phyloP scores from a whole-genome alignment of 1,140 invertebrate species.

The Aricia agestis region DNA sequence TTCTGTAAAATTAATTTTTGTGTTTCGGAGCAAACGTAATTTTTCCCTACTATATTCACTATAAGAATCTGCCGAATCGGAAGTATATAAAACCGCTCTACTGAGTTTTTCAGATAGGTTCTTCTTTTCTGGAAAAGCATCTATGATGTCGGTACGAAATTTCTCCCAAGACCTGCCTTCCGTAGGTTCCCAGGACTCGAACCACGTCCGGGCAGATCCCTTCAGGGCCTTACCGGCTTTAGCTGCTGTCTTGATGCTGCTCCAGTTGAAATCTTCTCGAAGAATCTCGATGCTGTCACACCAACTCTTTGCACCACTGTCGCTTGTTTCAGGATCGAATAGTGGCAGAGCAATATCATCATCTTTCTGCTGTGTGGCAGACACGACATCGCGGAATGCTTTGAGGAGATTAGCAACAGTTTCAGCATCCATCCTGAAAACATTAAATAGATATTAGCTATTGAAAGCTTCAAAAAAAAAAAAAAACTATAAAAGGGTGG shows the following conservation, averaged over 20 bases:
- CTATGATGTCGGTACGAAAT: background rate
- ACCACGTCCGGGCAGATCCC: background rate
- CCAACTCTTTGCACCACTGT: background rate
- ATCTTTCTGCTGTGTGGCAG: too few relatives aligned
- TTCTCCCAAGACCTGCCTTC: constrained; percentile 1
- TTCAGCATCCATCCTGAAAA: constrained; percentile 7
- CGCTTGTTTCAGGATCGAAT: background rate
- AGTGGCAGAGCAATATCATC: background rate
- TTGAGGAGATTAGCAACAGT: background rate
- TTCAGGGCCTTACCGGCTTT: too few relatives aligned
- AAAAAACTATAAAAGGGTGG: too few relatives aligned
- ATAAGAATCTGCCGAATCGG: constrained; percentile 13
- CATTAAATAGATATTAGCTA: too few relatives aligned
- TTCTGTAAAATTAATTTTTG: constrained; percentile 23
- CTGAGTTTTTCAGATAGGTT: background rate
- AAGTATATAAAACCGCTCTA: constrained; percentile 5
- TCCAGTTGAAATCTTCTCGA: background rate
- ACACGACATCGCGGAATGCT: too few relatives aligned
- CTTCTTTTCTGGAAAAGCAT: background rate
- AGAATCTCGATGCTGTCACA: background rate
- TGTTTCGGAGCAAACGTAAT: constrained; percentile 18
- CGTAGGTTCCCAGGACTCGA: background rate
- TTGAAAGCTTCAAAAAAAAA: too few relatives aligned
- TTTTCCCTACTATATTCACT: constrained; percentile 25
- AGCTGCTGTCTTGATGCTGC: too few relatives aligned